Evolutionary conservation across 64 coral and sea anemone species (phyloP), one percentile per base, ranked within the genome.

Genomic region (Montipora cactus): DNA sequence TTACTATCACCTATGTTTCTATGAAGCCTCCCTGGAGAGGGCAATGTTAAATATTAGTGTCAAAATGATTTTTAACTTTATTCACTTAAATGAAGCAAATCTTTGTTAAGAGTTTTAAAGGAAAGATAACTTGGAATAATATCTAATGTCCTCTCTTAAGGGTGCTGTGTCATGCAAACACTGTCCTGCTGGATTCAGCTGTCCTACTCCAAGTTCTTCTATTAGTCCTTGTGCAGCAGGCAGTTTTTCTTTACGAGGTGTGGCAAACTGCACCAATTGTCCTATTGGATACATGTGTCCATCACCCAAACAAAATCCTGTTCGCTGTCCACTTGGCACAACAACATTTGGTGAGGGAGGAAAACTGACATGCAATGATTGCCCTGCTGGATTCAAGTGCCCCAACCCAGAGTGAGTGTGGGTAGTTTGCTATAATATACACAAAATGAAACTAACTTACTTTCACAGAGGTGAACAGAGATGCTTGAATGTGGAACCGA

Each of bases 151-250:
- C 37, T 37, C 37, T 37, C 37, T 37, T 37, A 37, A 99, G 98
- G 95, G 89, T 81, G 95, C 98, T 2, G 90, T 92, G 44, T 94
- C 67, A 7, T 99, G 98, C 86, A 87, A 53, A 64, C 84, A 95
- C 49, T 99, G 98, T 74, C 98, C 95, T 85, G 84, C 98, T 64
- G 98, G 98, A 7, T 89, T 80, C 53, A 99, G 98, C 49, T 99
- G 98, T 51, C 95, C 92, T 0, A 92, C 62, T 20, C 95, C 98
- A 9, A 91, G 79, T 49, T 94, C 92, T 44, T 22, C 84, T 2
- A 86, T 85, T 15, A 47, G 64, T 15, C 78, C 14, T 5, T 99
- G 98, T 51, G 48, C 92, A n/a, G 49, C 79, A 80, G 98, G 98
- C 8, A 88, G 52, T 7, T 96, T 96, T 72, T 99, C 98, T 52